Conservation (phyloP, 2,113 vertebrate species). For the Numida meleagris region DNA sequence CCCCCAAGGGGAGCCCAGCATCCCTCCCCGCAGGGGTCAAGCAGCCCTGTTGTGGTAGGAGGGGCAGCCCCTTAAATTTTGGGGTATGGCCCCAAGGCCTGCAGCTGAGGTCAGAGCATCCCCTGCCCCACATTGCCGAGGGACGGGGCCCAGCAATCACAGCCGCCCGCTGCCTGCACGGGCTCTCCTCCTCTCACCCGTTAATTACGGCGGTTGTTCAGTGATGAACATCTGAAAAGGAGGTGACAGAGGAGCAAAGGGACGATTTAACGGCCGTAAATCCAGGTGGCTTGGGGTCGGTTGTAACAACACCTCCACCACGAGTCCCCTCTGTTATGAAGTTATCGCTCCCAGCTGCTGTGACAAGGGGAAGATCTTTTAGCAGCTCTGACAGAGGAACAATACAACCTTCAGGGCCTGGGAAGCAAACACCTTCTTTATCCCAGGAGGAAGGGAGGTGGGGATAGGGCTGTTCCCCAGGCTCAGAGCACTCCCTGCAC, state of each 20-base stretch:
- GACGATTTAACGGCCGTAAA: constrained; percentile 60
- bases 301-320: constrained; percentile 46
- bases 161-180: background rate
- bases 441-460: background rate
- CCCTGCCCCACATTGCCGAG: background rate
- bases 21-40: too few relatives aligned
- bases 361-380: constrained; percentile 24
- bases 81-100: background rate
- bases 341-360: constrained; percentile 42
- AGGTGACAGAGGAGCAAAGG: constrained; percentile 28
- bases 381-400: background rate
- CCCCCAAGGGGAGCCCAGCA: background rate
- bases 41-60: background rate
- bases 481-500: background rate
- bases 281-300: constrained; percentile 54
- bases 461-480: background rate
- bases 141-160: background rate
- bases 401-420: constrained; percentile 5
- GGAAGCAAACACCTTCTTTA: background rate
- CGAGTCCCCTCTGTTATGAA: constrained; percentile 47
- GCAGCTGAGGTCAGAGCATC: background rate
- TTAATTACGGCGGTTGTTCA: background rate
- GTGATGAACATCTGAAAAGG: constrained; percentile 34
- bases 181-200: background rate
- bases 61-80: background rate